A percentile compares a stretch with the other conserved stretches of the same genome.
Evolutionary conservation across 2,888 invertebrate species (phyloP).

Genomic region (Drosophila kambysellisi): DNA sequence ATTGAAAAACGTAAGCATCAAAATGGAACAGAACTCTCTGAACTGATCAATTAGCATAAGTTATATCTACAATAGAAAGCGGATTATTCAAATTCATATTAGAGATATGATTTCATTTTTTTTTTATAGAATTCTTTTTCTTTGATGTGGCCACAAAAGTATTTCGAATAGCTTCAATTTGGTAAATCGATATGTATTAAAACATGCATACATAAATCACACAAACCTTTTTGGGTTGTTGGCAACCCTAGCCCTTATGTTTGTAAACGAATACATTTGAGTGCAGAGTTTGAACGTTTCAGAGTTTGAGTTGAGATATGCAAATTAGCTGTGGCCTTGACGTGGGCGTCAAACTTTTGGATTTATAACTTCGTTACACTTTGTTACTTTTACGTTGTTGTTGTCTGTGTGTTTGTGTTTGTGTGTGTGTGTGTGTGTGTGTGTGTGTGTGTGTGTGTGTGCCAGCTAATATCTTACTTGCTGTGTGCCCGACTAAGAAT

Average conservation of each 20-base stretch:
- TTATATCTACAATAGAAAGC: not conserved
- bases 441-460: conserved; percentile 38
- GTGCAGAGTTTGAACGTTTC: conserved; percentile 5
- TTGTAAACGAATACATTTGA: conserved; percentile 21
- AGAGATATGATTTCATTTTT: not conserved
- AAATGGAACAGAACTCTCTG: not conserved
- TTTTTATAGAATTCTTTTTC: not conserved
- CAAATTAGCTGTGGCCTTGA: conserved; percentile 77
- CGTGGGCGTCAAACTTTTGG: conserved; percentile 78
- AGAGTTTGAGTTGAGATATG: conserved; percentile 64
- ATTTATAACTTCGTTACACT: conserved; percentile 78
- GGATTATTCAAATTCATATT: not conserved
- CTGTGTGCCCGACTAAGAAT: conserved; percentile 52
- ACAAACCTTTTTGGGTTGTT: not conserved
- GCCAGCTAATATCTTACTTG: conserved; percentile 45
- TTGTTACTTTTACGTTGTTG: conserved; percentile 60
- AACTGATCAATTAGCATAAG: not conserved
- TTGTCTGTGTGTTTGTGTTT: conserved; percentile 21
- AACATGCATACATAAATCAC: not conserved
- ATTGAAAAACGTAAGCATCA: not conserved
- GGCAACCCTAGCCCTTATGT: conserved; percentile 3
- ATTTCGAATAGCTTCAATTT: not conserved
- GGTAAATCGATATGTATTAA: not conserved
- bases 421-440: conserved; percentile 12
- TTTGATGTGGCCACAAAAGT: not conserved